Percentiles rank a stretch among this genome's conserved stretches.
Conservation (phyloP, 1,140 invertebrate species). For the Muscidifurax raptorellus region DNA sequence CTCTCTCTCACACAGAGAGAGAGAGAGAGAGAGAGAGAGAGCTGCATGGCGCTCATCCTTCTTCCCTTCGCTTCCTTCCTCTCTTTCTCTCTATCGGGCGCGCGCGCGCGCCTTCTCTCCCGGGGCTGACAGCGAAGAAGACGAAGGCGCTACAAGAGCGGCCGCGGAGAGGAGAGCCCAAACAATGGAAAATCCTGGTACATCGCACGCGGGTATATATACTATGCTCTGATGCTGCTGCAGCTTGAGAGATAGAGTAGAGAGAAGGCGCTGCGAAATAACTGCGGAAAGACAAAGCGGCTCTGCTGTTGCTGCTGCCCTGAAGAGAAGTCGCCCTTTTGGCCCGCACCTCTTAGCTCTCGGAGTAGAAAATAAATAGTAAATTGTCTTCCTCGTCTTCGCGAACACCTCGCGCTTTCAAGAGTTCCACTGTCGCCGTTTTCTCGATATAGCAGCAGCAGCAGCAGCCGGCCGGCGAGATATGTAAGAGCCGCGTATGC, state of each 20-base stretch:
- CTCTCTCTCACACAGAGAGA: no score
- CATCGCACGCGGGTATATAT: background rate
- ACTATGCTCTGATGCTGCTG: background rate
- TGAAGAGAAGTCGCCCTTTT: slow-evolving; percentile 27
- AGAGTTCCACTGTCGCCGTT: background rate
- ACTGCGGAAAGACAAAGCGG: slow-evolving; percentile 27
- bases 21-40: no score
- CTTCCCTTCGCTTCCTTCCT: slow-evolving; percentile 28
- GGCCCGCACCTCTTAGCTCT: background rate
- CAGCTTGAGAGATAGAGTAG: background rate
- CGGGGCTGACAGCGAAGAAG: slow-evolving; percentile 7
- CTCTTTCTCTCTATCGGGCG: slow-evolving; percentile 9
- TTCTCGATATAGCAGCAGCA: slow-evolving; percentile 36
- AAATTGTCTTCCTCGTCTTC: slow-evolving; percentile 30
- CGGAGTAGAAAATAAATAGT: slow-evolving; percentile 31
- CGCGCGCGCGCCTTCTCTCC: background rate
- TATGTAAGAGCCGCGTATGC: background rate
- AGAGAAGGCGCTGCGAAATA: background rate
- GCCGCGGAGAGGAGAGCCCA: slow-evolving; percentile 25
- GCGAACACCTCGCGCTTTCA: slow-evolving; percentile 22
- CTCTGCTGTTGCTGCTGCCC: background rate
- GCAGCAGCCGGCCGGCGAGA: background rate
- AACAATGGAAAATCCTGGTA: slow-evolving; percentile 50
- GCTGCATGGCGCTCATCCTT: slow-evolving; percentile 39
- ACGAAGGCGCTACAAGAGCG: background rate